A percentile compares a stretch with the other conserved stretches of the same genome.
Evolutionary conservation across 2,888 invertebrate species (phyloP).

Genomic region (Eubasilissa splendida): DNA sequence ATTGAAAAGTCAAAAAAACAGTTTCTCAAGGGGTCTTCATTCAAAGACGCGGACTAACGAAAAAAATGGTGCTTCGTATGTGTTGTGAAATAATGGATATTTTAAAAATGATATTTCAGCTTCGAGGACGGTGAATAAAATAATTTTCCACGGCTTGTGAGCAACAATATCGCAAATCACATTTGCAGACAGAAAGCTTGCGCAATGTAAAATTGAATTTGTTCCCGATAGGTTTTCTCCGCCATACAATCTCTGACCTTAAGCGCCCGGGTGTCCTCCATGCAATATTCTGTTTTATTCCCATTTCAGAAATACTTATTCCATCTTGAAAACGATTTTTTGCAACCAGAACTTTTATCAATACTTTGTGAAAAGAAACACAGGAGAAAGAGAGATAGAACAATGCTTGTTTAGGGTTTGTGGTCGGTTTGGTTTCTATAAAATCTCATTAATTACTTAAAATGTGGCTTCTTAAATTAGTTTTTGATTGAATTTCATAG

Average conservation of each 20-base stretch:
- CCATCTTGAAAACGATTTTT: too few relatives aligned
- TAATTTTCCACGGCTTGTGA: not conserved
- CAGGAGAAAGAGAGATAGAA: too few relatives aligned
- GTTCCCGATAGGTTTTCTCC: constrained; percentile 16
- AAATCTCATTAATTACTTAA: too few relatives aligned
- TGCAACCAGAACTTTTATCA: too few relatives aligned
- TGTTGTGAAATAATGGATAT: not conserved
- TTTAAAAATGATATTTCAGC: constrained; percentile 11
- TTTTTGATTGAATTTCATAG: too few relatives aligned
- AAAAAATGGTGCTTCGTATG: not conserved
- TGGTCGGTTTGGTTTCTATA: too few relatives aligned
- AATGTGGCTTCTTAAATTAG: too few relatives aligned
- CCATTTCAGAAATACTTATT: not conserved
- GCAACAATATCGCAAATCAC: constrained; percentile 37
- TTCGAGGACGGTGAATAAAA: not conserved
- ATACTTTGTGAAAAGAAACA: too few relatives aligned
- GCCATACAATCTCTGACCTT: constrained; percentile 26
- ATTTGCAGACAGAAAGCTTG: constrained; percentile 44
- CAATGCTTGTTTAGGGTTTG: too few relatives aligned
- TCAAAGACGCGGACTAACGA: not conserved
- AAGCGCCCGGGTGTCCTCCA: not conserved
- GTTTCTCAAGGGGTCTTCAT: too few relatives aligned
- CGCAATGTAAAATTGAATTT: constrained; percentile 44
- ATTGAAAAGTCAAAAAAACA: too few relatives aligned
- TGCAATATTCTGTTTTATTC: too few relatives aligned